These are phyloP conservation scores for Cyprinodon diabolis DNA, from an alignment of 2,797 vertebrate species.

Conservation along the genomic window DNA sequence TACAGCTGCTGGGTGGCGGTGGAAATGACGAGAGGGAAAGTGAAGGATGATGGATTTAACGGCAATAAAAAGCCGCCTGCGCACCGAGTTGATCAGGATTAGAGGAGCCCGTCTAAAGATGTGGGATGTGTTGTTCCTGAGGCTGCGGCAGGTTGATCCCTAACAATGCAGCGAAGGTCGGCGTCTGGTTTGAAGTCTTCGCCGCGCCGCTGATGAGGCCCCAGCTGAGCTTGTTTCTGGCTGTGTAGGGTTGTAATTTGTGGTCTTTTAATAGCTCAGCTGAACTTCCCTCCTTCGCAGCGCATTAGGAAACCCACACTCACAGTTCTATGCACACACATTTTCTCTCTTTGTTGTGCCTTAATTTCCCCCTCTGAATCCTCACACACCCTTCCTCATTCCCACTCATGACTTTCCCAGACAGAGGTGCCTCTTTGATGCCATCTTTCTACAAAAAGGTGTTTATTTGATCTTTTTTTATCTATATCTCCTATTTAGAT, in stretches of 20 bases:
- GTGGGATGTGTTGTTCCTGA: neutral
- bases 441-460: neutral
- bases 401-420: conserved; percentile 56
- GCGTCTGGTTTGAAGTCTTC: conserved; percentile 28
- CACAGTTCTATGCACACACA: conserved; percentile 18
- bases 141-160: neutral
- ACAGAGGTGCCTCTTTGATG: conserved; percentile 34
- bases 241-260: conserved; percentile 54
- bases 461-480: neutral
- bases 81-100: neutral
- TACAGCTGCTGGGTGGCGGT: neutral
- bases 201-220: conserved; percentile 18
- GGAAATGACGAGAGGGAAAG: conserved; percentile 2
- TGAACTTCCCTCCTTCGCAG: conserved; percentile 59
- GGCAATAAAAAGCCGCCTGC: neutral
- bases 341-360: conserved; percentile 43
- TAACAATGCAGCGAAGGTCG: neutral
- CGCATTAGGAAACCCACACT: conserved; percentile 49
- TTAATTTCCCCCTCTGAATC: conserved; percentile 14
- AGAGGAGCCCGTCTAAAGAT: neutral
- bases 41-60: neutral
- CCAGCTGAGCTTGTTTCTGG: conserved; percentile 35
- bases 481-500: too few species aligned
- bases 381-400: conserved; percentile 15
- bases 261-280: conserved; percentile 67